Conservation (phyloP, 2,113 vertebrate genomes). For the Hystrix brachyura region DNA sequence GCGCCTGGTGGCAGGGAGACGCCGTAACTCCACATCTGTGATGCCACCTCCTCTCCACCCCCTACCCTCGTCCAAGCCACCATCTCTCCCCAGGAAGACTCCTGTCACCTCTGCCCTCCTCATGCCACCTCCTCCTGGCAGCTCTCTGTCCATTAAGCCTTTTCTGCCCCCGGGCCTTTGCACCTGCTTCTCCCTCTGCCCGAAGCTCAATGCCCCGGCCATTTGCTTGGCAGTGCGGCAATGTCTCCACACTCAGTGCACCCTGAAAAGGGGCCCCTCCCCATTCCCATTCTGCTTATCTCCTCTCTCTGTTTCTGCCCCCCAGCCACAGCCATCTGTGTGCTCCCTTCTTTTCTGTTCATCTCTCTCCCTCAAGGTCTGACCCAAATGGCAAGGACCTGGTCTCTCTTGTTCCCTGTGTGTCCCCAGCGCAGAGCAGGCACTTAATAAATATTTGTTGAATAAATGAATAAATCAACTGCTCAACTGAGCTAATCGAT, state of each 20-base stretch:
- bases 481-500: background rate
- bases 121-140: background rate
- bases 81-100: background rate
- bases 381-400: background rate
- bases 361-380: background rate
- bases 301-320: accelerated
- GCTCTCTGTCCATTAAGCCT: background rate
- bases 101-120: background rate
- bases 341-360: no score
- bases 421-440: background rate
- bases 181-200: background rate
- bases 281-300: accelerated
- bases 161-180: background rate
- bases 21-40: background rate
- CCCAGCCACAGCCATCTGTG: accelerated
- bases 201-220: accelerated
- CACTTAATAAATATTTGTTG: background rate
- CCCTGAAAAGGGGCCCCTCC: background rate
- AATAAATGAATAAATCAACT: background rate
- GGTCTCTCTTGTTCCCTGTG: background rate
- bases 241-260: accelerated
- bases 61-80: background rate
- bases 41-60: background rate
- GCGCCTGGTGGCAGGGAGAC: background rate
- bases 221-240: background rate